phyloP scores from a whole-genome alignment of 2,888 invertebrate species.

The Thymelicus acteon region DNA sequence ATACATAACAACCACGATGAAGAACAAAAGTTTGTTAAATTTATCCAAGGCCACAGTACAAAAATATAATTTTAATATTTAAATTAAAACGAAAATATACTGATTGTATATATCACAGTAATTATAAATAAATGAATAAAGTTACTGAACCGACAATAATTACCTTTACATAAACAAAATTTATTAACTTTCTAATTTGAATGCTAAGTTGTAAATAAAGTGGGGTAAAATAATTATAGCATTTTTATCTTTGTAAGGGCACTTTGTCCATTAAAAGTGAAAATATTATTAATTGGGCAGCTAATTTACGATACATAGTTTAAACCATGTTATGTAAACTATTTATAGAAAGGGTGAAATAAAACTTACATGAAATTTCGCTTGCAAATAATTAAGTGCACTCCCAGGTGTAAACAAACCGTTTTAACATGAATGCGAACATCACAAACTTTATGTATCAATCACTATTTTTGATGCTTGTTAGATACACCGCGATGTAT shows the following conservation, averaged over 20 bases:
- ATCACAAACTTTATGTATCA: conserved; percentile 22
- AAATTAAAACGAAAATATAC: too few species aligned
- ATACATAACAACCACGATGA: too few species aligned
- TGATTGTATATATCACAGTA: too few species aligned
- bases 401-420: conserved; percentile 25
- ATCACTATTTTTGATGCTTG: conserved; percentile 17
- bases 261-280: not conserved
- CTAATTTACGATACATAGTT: too few species aligned
- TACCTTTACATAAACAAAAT: conserved; percentile 17
- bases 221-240: not conserved
- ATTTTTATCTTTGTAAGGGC: not conserved
- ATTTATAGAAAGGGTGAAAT: not conserved
- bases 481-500: conserved; percentile 24
- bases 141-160: not conserved
- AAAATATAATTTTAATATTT: too few species aligned
- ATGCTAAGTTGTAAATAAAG: not conserved
- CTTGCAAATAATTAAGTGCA: conserved; percentile 18
- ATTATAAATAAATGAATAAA: not conserved
- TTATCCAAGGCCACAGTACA: too few species aligned
- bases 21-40: too few species aligned
- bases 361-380: conserved; percentile 69
- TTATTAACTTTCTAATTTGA: conserved; percentile 29
- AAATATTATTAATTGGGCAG: not conserved
- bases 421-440: conserved; percentile 24
- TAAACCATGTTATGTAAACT: not conserved